Evolutionary conservation across 2,113 vertebrate species (phyloP).

Genomic region (Dasyornis broadbenti): DNA sequence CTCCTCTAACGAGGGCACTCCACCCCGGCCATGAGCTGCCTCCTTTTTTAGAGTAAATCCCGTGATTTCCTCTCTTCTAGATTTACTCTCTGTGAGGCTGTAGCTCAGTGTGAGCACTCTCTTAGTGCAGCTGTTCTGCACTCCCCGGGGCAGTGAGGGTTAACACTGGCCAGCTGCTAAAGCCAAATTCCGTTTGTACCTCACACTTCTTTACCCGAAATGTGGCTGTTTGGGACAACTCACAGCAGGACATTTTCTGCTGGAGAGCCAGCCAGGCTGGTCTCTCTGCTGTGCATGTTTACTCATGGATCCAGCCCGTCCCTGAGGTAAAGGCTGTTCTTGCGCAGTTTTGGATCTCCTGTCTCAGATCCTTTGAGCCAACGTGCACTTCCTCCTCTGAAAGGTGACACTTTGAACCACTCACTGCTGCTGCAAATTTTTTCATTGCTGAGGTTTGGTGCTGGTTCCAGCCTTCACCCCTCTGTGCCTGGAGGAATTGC

Average conservation of each 20-base stretch:
- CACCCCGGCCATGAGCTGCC: not conserved
- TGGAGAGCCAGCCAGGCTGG: not conserved
- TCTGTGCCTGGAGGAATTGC: not conserved
- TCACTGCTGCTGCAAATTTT: not conserved
- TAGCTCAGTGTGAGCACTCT: not conserved
- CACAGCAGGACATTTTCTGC: not conserved
- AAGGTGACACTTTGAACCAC: not conserved
- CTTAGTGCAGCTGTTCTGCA: not conserved
- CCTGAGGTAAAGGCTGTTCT: not conserved
- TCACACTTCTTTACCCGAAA: not conserved
- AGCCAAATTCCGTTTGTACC: not conserved
- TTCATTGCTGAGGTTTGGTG: not conserved
- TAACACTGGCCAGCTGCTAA: not conserved
- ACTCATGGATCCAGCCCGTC: not conserved
- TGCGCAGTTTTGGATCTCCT: not conserved
- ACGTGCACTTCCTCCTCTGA: not conserved
- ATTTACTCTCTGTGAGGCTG: not conserved
- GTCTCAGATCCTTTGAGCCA: rapidly evolving
- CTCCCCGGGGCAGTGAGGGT: rapidly evolving
- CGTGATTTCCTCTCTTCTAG: rapidly evolving
- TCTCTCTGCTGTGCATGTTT: not conserved
- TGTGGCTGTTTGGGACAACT: not conserved
- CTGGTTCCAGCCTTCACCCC: not conserved
- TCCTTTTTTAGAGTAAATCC: not conserved
- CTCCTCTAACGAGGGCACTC: rapidly evolving